Percentiles rank a stretch among this genome's conserved stretches.
Evolutionary conservation across 1,140 invertebrate species (phyloP).

Genomic region (Lepidurus packardi): DNA sequence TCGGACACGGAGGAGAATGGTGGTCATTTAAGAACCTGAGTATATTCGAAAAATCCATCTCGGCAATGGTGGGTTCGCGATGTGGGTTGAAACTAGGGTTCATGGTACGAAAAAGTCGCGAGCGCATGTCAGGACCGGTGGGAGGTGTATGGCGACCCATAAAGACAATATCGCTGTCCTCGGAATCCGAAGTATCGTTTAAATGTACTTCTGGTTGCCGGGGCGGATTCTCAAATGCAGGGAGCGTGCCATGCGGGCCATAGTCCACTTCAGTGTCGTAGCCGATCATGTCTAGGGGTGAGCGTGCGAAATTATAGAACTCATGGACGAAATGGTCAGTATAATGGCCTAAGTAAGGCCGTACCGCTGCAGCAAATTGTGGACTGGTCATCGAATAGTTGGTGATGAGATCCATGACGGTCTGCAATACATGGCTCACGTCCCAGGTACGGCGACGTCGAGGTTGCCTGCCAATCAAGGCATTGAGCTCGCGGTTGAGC

Average conservation of each 20-base stretch:
- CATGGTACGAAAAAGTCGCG: background rate
- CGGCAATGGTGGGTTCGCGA: conserved; percentile 26
- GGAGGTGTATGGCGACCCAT: background rate
- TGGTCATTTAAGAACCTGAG: conserved; percentile 37
- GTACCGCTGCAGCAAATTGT: conserved; percentile 46
- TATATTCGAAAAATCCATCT: conserved; percentile 42
- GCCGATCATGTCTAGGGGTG: conserved; percentile 73
- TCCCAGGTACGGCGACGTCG: conserved; percentile 33
- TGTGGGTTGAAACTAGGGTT: background rate
- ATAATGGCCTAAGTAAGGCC: conserved; percentile 44
- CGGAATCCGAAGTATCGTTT: background rate
- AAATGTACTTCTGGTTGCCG: conserved; percentile 1
- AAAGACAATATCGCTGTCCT: conserved; percentile 27
- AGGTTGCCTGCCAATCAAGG: conserved; percentile 52
- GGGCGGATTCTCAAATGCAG: background rate
- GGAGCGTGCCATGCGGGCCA: conserved; percentile 31
- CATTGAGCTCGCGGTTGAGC: conserved; percentile 77
- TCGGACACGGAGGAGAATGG: conserved; percentile 33
- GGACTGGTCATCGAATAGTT: conserved; percentile 45
- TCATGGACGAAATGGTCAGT: conserved; percentile 62
- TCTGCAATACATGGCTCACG: conserved; percentile 42
- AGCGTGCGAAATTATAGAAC: conserved; percentile 75
- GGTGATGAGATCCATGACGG: conserved; percentile 46
- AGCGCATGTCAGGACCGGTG: conserved; percentile 53
- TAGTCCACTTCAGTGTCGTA: conserved; percentile 48